These are phyloP conservation scores for Drosophila ambigua DNA, from an alignment of 1,140 invertebrate species.

Conservation along the genomic window DNA sequence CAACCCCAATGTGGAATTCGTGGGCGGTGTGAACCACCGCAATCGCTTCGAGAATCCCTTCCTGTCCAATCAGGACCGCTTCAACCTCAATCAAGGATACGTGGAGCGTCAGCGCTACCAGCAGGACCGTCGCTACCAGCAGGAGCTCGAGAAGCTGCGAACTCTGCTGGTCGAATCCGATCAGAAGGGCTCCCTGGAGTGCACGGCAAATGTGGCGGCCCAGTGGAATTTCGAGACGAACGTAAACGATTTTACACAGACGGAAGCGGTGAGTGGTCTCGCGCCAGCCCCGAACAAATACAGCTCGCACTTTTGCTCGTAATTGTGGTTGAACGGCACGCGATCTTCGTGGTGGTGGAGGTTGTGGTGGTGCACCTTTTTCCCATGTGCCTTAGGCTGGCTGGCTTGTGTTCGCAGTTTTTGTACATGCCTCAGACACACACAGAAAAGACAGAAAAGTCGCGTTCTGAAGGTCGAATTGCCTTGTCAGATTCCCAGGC, in stretches of 20 bases:
- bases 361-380: conserved; percentile 34
- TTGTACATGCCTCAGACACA: conserved; percentile 30
- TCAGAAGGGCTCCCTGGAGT: conserved; percentile 89
- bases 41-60: conserved; percentile 77
- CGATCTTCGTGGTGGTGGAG: conserved; percentile 37
- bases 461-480: conserved; percentile 53
- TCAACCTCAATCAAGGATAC: conserved; percentile 73
- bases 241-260: conserved; percentile 91
- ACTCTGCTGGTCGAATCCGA: conserved; percentile 88
- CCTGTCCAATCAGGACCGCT: conserved; percentile 71
- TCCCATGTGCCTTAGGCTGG: conserved; percentile 33
- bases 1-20: conserved; percentile 67
- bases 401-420: conserved; percentile 19
- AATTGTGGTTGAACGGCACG: conserved; percentile 56
- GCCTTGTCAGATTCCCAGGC: conserved; percentile 64
- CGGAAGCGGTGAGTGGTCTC: conserved; percentile 89
- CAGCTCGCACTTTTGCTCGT: conserved; percentile 7
- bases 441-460: conserved; percentile 41
- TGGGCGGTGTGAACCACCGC: conserved; percentile 50
- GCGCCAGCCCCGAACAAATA: conserved; percentile 9
- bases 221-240: conserved; percentile 95
- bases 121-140: conserved; percentile 77
- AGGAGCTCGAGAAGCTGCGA: conserved; percentile 77
- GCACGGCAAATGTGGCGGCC: conserved; percentile 91
- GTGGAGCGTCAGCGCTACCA: conserved; percentile 70